Evolutionary conservation across 1,140 invertebrate species (phyloP), one percentile per base, ranked within the genome.

Genomic region (Drosophila willistoni): DNA sequence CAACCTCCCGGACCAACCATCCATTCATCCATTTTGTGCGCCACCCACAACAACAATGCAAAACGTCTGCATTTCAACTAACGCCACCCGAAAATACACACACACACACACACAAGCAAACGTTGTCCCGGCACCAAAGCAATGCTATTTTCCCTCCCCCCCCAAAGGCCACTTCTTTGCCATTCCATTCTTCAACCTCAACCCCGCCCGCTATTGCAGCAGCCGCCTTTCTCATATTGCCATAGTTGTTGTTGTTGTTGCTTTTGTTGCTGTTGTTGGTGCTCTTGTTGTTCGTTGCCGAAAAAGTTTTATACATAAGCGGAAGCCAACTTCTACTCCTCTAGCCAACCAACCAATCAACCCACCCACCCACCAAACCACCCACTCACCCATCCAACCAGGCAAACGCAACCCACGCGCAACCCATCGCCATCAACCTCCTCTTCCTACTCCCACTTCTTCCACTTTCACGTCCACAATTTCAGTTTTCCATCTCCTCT

Each of bases 51-150:
- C 83, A 86, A 86, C 83, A 87, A 89, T 89, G 84, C 84, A 87
- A 87, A 89, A 73, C 79, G 83, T 87, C 83, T 87, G 83, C 84
- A 87, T 87, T 87, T 87, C 83, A 89, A 89, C 83, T 89, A 89
- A 87, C 78, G 82, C 82, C 83, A 71, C 81, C 81, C 77, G 44
- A 51, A 51, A 84, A 81, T 70, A 85, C 77, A 84, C 77, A 84
- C 80, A 73, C 29, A 22, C 76, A 81, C 67, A 84, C 80, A 73
- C 25, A 64, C 51, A 51, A 74, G 51, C 63, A 29, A 29, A 29
- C 6, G 29, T 29, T 63, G 51, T 29, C 41, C 55, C 39, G 19
- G 22, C 57, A 61, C 74, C 75, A 70, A 57, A 54, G 22, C 60
- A 61, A 44, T 33, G 33, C 36, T 41, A 51, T 4, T 47, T 55